Conservation (phyloP, 2,113 vertebrate genomes). For the Dasypus novemcinctus region DNA sequence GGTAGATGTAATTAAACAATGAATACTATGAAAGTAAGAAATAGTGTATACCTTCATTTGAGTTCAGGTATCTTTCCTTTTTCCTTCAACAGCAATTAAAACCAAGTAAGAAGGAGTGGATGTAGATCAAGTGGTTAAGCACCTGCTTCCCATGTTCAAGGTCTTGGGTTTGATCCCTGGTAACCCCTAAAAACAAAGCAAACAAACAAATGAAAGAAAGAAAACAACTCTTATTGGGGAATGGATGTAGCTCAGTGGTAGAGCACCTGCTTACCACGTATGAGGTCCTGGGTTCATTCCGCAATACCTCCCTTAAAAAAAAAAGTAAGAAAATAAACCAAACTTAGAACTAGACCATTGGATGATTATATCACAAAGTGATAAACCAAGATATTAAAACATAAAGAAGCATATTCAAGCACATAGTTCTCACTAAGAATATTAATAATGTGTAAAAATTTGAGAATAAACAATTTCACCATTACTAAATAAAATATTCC, state of each 20-base stretch:
- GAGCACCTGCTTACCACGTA: too few species aligned
- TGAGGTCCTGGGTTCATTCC: too few species aligned
- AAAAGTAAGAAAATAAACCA: neutral
- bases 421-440: neutral
- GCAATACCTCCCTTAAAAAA: too few species aligned
- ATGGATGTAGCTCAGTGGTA: too few species aligned
- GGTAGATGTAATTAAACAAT: neutral
- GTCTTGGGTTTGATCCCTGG: too few species aligned
- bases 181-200: too few species aligned
- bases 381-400: slow-evolving; percentile 27
- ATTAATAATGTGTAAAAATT: neutral
- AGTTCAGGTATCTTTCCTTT: neutral
- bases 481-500: slow-evolving; percentile 28
- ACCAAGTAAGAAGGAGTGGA: neutral
- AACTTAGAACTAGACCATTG: neutral
- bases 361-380: neutral
- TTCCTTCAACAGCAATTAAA: neutral
- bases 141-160: too few species aligned
- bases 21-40: neutral
- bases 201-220: too few species aligned
- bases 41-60: neutral
- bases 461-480: slow-evolving; percentile 17
- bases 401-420: neutral
- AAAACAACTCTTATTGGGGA: too few species aligned
- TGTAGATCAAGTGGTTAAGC: too few species aligned